phyloP scores from a whole-genome alignment of 2,113 vertebrate genomes.

The Sus scrofa region T2T-Sscrofa CM000823.6:12267001-12267500 shows the following conservation, averaged over 20 bases:
- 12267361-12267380: not conserved
- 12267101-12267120: not conserved
- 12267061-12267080: not conserved
- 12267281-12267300: not conserved
- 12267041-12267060: not conserved
- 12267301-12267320: constrained; percentile 49
- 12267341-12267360: not conserved
- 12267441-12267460: not conserved
- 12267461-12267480: fast-evolving
- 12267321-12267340: constrained; percentile 3
- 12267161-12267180: not conserved
- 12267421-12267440: not conserved
- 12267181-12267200: not conserved
- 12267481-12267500: not conserved
- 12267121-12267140: not conserved
- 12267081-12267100: not conserved
- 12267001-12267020: too few species aligned
- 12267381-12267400: not conserved
- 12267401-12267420: constrained; percentile 41
- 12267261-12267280: not conserved
- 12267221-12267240: fast-evolving
- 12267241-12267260: not conserved
- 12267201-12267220: not conserved
- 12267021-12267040: not conserved
- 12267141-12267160: not conserved